These are phyloP conservation scores for Amphipoea oculea DNA, from an alignment of 2,888 invertebrate genomes.

Conservation along the genomic window DNA sequence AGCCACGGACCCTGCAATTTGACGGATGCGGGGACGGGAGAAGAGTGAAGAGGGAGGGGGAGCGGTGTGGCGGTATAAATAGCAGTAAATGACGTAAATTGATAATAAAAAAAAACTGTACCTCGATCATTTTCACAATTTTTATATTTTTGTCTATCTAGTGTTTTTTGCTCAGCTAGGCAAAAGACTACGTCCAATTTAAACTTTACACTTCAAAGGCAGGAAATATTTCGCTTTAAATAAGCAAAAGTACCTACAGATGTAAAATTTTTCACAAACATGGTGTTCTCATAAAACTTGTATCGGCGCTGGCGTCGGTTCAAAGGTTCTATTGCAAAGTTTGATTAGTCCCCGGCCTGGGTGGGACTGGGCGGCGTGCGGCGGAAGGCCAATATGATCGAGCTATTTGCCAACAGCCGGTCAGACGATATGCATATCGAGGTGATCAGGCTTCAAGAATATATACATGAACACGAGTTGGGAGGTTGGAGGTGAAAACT, in stretches of 20 bases:
- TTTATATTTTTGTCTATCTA: neutral
- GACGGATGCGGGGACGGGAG: neutral
- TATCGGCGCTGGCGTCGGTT: conserved; percentile 41
- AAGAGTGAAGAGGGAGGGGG: too few species aligned
- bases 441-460: neutral
- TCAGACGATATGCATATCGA: conserved; percentile 39
- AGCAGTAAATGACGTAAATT: neutral
- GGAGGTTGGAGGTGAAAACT: too few species aligned
- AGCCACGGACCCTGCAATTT: too few species aligned
- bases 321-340: conserved; percentile 46
- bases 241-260: conserved; percentile 15
- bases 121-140: neutral
- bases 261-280: conserved; percentile 38
- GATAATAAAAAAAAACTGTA: conserved; percentile 1
- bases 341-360: conserved; percentile 44
- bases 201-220: conserved; percentile 33
- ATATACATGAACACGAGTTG: conserved; percentile 17
- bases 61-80: neutral
- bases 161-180: neutral
- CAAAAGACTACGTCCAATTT: neutral
- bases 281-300: conserved; percentile 51
- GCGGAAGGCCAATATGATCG: conserved; percentile 25
- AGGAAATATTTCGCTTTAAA: conserved; percentile 1
- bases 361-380: conserved; percentile 4
- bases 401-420: conserved; percentile 26